These are phyloP conservation scores for Phaedon cochleariae DNA, from an alignment of 2,888 invertebrate species.

Conservation along the genomic window DNA sequence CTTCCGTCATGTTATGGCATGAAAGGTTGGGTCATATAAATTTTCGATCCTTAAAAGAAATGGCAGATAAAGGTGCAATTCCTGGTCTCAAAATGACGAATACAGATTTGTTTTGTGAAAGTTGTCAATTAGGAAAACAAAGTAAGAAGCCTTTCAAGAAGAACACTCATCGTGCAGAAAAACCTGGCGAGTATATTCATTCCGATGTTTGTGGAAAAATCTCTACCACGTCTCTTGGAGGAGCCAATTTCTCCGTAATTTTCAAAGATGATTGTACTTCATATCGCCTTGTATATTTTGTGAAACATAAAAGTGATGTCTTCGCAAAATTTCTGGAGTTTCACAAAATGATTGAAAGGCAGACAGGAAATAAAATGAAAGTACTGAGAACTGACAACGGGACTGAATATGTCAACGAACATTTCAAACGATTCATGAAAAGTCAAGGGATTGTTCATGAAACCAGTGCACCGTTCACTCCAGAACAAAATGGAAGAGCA, in stretches of 20 bases:
- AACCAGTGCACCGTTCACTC: slow-evolving; percentile 38
- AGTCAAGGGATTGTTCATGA: no score
- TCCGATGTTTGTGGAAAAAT: slow-evolving; percentile 1
- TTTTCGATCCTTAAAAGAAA: background rate
- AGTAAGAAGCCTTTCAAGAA: background rate
- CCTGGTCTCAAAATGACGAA: background rate
- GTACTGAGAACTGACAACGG: slow-evolving; percentile 25
- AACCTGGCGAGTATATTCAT: slow-evolving; percentile 1
- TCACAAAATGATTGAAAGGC: slow-evolving; percentile 20
- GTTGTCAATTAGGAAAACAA: background rate
- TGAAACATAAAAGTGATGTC: slow-evolving; percentile 29
- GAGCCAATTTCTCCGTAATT: slow-evolving; percentile 31
- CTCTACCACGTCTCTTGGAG: slow-evolving; percentile 24
- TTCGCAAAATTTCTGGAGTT: background rate
- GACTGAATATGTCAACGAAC: slow-evolving; percentile 40
- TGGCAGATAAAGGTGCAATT: background rate
- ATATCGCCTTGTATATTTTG: slow-evolving; percentile 34
- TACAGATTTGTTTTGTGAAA: background rate
- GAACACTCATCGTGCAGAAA: background rate
- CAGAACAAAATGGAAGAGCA: slow-evolving; percentile 49
- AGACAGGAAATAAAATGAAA: no score
- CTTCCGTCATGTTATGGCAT: slow-evolving; percentile 3
- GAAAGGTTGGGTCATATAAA: slow-evolving; percentile 10
- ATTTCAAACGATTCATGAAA: slow-evolving; percentile 27
- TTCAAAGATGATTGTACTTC: slow-evolving; percentile 41